Evolutionary conservation across 2,113 vertebrate species (phyloP).

Genomic region (Rana temporaria): DNA sequence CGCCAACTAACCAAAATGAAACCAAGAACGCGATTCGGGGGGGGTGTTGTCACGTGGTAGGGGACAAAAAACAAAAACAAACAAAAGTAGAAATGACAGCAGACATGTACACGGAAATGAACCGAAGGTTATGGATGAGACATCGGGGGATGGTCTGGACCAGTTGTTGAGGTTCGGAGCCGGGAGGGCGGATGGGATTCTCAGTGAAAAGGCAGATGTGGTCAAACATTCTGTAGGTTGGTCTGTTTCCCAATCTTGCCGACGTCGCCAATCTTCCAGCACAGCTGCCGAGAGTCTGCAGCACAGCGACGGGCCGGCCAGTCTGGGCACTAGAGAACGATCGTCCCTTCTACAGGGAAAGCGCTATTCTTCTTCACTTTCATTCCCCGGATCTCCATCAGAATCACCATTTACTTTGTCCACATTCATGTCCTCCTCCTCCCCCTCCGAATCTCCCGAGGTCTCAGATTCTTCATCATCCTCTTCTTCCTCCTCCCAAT

Average conservation of each 20-base stretch:
- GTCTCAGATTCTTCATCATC: constrained; percentile 67
- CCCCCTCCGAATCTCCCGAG: constrained; percentile 68
- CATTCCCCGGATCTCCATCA: constrained; percentile 90
- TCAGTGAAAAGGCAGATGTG: constrained; percentile 64
- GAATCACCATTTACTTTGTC: constrained; percentile 95
- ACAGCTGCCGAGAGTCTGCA: constrained; percentile 49
- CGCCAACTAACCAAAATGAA: too few species aligned
- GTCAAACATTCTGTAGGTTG: constrained; percentile 63
- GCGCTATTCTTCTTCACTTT: constrained; percentile 93
- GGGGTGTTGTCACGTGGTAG: too few species aligned
- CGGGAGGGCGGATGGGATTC: constrained; percentile 52
- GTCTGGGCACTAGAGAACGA: constrained; percentile 32
- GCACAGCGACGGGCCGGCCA: constrained; percentile 61
- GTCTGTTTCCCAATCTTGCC: constrained; percentile 54
- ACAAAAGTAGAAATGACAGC: too few species aligned
- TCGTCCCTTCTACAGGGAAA: background rate
- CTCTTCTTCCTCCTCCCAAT: constrained; percentile 83
- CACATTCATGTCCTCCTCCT: constrained; percentile 75
- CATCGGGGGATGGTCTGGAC: background rate
- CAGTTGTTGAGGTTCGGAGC: constrained; percentile 58
- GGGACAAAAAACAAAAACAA: too few species aligned
- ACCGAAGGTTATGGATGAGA: background rate
- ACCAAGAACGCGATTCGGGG: too few species aligned
- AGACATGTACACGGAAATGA: too few species aligned
- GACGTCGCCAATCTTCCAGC: background rate